Percentiles rank a stretch among this genome's conserved stretches.
Conservation (phyloP, 2,797 vertebrate genomes). For the Falco rusticolus region DNA sequence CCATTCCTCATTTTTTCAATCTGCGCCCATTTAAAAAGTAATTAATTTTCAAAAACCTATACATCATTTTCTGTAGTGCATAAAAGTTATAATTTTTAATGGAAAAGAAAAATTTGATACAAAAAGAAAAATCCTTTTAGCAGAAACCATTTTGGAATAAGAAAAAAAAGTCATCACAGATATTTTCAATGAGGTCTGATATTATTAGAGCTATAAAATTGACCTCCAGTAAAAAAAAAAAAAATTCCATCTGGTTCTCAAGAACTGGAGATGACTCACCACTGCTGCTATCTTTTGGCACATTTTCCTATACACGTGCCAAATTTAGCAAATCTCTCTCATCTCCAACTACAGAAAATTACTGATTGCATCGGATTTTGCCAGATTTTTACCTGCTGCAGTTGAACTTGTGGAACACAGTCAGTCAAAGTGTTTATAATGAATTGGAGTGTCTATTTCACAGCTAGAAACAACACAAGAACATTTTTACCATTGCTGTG, state of each 20-base stretch:
- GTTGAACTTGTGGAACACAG: not conserved
- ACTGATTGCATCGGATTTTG: not conserved
- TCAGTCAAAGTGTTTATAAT: not conserved
- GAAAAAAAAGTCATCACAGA: not conserved
- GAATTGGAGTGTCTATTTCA: not conserved
- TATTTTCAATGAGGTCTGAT: not conserved
- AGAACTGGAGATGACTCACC: constrained; percentile 35
- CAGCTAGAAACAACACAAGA: accelerated
- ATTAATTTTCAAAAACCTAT: not conserved
- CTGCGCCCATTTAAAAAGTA: not conserved
- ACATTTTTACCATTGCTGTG: not conserved
- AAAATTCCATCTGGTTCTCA: constrained; percentile 37
- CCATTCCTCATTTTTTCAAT: not conserved
- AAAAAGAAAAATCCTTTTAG: not conserved
- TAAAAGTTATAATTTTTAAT: not conserved
- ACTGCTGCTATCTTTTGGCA: constrained; percentile 54
- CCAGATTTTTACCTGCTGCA: not conserved
- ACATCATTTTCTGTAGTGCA: not conserved
- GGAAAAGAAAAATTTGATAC: not conserved
- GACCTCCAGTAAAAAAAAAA: constrained; percentile 13
- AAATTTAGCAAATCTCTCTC: constrained; percentile 27
- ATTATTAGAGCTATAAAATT: not conserved
- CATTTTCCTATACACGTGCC: not conserved
- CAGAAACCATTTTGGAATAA: not conserved
- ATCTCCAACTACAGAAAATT: not conserved